These are phyloP conservation scores for Scatophagus argus DNA, from an alignment of 2,113 vertebrate species.

Conservation along the genomic window DNA sequence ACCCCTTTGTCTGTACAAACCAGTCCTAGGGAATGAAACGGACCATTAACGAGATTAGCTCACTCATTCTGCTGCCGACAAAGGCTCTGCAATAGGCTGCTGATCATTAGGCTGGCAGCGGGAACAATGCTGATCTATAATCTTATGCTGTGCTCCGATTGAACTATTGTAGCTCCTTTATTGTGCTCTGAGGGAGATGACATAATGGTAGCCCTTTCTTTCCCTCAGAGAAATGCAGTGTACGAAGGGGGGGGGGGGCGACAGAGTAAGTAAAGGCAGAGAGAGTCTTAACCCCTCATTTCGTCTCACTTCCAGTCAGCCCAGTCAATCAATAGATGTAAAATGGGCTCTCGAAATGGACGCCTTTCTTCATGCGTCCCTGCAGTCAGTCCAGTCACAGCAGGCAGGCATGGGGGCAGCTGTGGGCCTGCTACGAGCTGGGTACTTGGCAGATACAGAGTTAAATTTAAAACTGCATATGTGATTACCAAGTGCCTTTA, in stretches of 20 bases:
- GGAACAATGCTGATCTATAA: constrained; percentile 75
- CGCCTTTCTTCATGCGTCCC: constrained; percentile 26
- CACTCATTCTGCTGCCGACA: constrained; percentile 69
- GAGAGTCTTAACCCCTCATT: constrained; percentile 50
- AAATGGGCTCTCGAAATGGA: constrained; percentile 53
- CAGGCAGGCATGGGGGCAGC: not conserved
- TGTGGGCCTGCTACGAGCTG: not conserved
- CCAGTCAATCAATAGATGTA: constrained; percentile 42
- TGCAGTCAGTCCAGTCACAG: constrained; percentile 36
- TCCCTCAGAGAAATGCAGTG: constrained; percentile 15
- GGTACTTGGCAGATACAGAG: not conserved
- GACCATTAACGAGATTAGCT: constrained; percentile 79
- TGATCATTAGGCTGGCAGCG: constrained; percentile 69
- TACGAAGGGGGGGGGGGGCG: constrained; percentile 6
- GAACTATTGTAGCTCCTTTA: constrained; percentile 64
- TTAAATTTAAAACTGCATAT: not conserved
- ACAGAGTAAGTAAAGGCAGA: constrained; percentile 40
- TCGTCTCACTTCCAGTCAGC: constrained; percentile 41
- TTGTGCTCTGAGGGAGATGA: constrained; percentile 53
- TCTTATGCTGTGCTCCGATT: constrained; percentile 52
- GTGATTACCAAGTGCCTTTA: constrained; percentile 2
- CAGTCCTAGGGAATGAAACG: constrained; percentile 66
- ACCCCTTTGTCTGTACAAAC: constrained; percentile 66
- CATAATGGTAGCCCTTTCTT: constrained; percentile 39
- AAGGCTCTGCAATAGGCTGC: constrained; percentile 62